phyloP scores from a whole-genome alignment of 2,113 vertebrate genomes.

The Microcebus jonahi region DNA sequence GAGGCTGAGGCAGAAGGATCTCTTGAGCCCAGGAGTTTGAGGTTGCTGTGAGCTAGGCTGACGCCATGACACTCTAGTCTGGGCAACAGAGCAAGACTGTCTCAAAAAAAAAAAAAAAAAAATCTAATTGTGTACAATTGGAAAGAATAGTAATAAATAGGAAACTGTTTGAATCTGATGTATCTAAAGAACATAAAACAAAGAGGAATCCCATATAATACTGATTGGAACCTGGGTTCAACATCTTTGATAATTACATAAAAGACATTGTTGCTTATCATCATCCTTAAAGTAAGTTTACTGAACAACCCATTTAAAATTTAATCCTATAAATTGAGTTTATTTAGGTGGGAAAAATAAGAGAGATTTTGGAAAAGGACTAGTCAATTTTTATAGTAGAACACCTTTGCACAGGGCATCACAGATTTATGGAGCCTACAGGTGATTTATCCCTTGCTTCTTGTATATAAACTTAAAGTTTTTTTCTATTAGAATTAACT shows the following conservation, averaged over 20 bases:
- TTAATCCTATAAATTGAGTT: not conserved
- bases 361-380: not conserved
- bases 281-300: not conserved
- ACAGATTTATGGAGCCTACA: not conserved
- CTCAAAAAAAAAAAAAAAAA: not conserved
- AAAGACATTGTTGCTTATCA: not conserved
- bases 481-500: not conserved
- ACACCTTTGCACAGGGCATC: not conserved
- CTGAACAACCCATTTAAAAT: slow-evolving; percentile 6
- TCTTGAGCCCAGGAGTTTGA: too few relatives aligned
- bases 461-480: not conserved
- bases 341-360: not conserved
- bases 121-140: not conserved
- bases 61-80: too few relatives aligned
- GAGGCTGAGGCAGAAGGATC: too few relatives aligned
- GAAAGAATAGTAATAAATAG: not conserved
- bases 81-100: too few relatives aligned
- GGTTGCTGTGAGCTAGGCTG: too few relatives aligned
- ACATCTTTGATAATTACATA: not conserved
- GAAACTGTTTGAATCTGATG: not conserved
- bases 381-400: not conserved
- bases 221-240: not conserved
- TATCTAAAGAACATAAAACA: not conserved
- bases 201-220: not conserved
- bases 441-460: not conserved